A percentile compares a stretch with the other conserved stretches of the same genome.
phyloP scores from a whole-genome alignment of 2,113 vertebrate genomes.

The Oreochromis aureus region DNA sequence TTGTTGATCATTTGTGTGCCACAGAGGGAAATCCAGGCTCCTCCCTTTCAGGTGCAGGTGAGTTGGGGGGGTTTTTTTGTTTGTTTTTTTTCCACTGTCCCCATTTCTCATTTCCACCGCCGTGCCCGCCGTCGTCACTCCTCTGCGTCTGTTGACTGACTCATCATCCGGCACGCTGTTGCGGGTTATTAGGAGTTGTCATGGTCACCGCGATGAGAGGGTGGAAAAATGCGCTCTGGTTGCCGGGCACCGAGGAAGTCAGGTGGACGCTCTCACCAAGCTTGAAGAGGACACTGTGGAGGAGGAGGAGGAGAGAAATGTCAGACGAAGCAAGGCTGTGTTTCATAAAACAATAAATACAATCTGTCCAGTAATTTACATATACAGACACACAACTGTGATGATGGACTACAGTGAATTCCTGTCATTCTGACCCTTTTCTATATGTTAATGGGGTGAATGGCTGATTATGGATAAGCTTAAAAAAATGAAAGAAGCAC shows the following conservation, averaged over 20 bases:
- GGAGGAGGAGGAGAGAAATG: slow-evolving; percentile 18
- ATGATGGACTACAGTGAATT: neutral
- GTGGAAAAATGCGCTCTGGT: slow-evolving; percentile 79
- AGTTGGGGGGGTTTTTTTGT: neutral
- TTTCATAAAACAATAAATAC: slow-evolving; percentile 36
- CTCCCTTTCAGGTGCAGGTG: neutral
- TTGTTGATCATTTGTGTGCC: slow-evolving; percentile 56
- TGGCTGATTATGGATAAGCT: neutral
- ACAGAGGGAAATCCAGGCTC: slow-evolving; percentile 22
- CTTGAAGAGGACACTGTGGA: slow-evolving; percentile 94
- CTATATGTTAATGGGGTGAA: neutral
- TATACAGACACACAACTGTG: neutral
- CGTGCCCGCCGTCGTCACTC: slow-evolving; percentile 1
- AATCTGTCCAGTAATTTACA: slow-evolving; percentile 5
- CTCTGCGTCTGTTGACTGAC: slow-evolving; percentile 60
- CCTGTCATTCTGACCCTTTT: neutral
- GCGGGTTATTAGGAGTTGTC: slow-evolving; percentile 67
- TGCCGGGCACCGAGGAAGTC: slow-evolving; percentile 76
- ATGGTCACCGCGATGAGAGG: slow-evolving; percentile 63
- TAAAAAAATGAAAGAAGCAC: neutral
- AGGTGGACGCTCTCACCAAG: slow-evolving; percentile 87
- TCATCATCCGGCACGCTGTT: slow-evolving; percentile 56
- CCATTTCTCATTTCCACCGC: slow-evolving; percentile 23
- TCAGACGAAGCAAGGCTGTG: neutral
- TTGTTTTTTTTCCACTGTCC: neutral